Evolutionary conservation across 2,888 invertebrate species (phyloP).

Genomic region (Drosophila ezoana): DNA sequence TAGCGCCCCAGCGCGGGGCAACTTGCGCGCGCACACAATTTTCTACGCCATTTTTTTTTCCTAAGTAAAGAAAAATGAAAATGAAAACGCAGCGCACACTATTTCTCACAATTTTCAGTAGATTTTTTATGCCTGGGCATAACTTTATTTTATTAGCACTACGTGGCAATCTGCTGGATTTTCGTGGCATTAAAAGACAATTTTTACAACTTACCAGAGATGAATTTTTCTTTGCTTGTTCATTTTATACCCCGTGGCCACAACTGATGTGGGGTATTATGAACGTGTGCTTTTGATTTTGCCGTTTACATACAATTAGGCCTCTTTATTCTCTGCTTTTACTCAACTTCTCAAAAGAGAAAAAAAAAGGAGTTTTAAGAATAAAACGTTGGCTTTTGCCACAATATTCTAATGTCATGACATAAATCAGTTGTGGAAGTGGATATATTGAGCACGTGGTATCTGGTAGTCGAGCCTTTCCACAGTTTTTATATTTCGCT

Average conservation of each 20-base stretch:
- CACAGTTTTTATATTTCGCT: slow-evolving; percentile 27
- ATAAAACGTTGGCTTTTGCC: too few species aligned
- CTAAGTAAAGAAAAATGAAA: slow-evolving; percentile 20
- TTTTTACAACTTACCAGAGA: slow-evolving; percentile 78
- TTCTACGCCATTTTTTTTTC: slow-evolving; percentile 65
- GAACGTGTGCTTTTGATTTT: background rate
- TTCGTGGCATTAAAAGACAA: slow-evolving; percentile 79
- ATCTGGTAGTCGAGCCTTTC: background rate
- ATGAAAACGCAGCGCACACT: slow-evolving; percentile 56
- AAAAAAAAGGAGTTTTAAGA: too few species aligned
- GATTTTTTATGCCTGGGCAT: slow-evolving; percentile 70
- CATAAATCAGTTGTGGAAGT: background rate
- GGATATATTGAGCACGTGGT: background rate
- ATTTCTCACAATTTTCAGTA: slow-evolving; percentile 69
- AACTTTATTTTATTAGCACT: slow-evolving; percentile 82
- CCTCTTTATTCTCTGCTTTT: too few species aligned
- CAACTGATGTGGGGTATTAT: slow-evolving; percentile 1
- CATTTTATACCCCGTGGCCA: slow-evolving; percentile 25
- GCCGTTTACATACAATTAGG: too few species aligned
- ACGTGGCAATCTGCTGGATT: slow-evolving; percentile 82
- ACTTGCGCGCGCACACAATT: slow-evolving; percentile 72
- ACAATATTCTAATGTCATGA: too few species aligned
- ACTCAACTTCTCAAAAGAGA: too few species aligned
- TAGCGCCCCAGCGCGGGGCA: slow-evolving; percentile 57
- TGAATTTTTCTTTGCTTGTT: slow-evolving; percentile 57